Percentiles rank a stretch among this genome's conserved stretches.
Conservation (phyloP, 92 coral and sea anemone genomes). For the Montipora capitata region DNA sequence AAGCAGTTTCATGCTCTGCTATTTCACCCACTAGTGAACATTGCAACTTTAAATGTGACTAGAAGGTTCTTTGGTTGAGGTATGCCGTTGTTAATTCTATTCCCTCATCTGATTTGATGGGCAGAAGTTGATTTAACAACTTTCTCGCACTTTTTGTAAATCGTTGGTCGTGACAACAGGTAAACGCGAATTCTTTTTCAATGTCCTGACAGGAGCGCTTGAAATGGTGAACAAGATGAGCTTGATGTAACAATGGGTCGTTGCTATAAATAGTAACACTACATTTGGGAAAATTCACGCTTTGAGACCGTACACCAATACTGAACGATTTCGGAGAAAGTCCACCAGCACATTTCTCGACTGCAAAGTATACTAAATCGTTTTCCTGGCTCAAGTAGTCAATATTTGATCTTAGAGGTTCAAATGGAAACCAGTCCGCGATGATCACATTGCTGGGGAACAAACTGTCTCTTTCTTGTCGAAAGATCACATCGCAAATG, state of each 20-base stretch:
- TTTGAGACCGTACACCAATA: slow-evolving; percentile 82
- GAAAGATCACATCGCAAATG: not conserved
- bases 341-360: slow-evolving; percentile 59
- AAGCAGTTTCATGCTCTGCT: no score
- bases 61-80: no score
- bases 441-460: slow-evolving; percentile 55
- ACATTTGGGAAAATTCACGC: slow-evolving; percentile 81
- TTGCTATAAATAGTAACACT: slow-evolving; percentile 84
- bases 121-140: slow-evolving; percentile 62
- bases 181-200: slow-evolving; percentile 65
- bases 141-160: slow-evolving; percentile 66
- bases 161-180: slow-evolving; percentile 63
- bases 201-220: slow-evolving; percentile 62
- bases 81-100: not conserved
- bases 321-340: slow-evolving; percentile 76
- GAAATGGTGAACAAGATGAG: slow-evolving; percentile 81
- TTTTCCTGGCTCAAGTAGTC: slow-evolving; percentile 75
- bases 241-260: slow-evolving; percentile 73
- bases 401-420: slow-evolving; percentile 76
- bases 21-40: no score
- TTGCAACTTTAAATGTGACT: no score
- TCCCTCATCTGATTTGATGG: slow-evolving; percentile 65
- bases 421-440: slow-evolving; percentile 68
- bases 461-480: not conserved
- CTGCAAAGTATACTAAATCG: slow-evolving; percentile 73